phyloP scores from a whole-genome alignment of 1,140 invertebrate genomes.

The Phocides pigmalion region DNA sequence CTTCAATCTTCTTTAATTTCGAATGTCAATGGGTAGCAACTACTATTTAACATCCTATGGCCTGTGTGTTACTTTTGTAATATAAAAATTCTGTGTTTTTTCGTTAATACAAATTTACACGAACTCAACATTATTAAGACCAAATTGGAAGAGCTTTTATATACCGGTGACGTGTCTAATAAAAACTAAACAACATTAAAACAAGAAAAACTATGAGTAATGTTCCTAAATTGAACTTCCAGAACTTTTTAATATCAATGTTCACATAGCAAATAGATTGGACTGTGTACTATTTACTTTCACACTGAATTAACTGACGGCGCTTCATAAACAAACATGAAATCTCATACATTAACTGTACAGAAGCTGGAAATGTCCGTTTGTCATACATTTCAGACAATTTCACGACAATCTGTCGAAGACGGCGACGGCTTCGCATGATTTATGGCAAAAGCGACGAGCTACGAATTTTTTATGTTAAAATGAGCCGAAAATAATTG shows the following conservation, averaged over 20 bases:
- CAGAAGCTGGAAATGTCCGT: background rate
- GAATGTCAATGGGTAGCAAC: no score
- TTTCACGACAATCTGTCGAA: constrained; percentile 39
- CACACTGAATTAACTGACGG: background rate
- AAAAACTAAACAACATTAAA: no score
- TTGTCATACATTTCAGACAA: constrained; percentile 20
- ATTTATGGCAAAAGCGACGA: constrained; percentile 36
- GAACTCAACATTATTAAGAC: no score
- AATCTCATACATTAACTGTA: background rate
- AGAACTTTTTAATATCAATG: background rate
- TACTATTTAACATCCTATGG: no score
- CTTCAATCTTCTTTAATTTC: no score
- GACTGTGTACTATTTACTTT: background rate
- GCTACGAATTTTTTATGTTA: constrained; percentile 29
- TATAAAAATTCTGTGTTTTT: no score
- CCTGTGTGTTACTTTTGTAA: no score
- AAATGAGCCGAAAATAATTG: constrained; percentile 37
- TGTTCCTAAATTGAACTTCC: no score
- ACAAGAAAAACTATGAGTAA: no score
- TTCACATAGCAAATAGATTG: background rate
- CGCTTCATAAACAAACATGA: constrained; percentile 4
- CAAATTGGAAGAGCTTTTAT: no score
- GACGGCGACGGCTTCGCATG: constrained; percentile 5
- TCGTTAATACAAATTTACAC: no score
- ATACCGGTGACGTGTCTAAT: no score